phyloP scores from a whole-genome alignment of 1,140 invertebrate species.

The Sycophaga agraensis region DNA sequence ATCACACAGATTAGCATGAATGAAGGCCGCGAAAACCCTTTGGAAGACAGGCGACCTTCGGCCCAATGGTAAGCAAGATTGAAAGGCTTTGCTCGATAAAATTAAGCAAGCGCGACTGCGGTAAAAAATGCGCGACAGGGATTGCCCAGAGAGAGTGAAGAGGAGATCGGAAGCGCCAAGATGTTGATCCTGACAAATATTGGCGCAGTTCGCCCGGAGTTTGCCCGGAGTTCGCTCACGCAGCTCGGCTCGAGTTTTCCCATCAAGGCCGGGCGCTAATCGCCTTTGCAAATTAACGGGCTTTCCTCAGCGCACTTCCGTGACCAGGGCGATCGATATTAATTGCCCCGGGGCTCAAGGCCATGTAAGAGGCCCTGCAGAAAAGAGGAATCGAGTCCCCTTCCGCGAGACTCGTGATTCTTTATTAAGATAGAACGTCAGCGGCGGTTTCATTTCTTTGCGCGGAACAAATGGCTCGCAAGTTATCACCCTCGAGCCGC shows the following conservation, averaged over 20 bases:
- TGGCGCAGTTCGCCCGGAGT: background rate
- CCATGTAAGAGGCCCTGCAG: background rate
- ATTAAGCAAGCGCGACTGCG: too few species aligned
- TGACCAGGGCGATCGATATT: slow-evolving; percentile 35
- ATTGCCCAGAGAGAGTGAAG: too few species aligned
- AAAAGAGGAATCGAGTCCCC: too few species aligned
- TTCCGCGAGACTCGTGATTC: slow-evolving; percentile 41
- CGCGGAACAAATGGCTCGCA: slow-evolving; percentile 55
- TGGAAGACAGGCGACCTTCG: too few species aligned
- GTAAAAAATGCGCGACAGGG: too few species aligned
- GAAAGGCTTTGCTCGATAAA: too few species aligned
- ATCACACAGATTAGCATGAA: too few species aligned
- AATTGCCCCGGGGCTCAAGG: slow-evolving; percentile 42
- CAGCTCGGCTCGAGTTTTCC: too few species aligned
- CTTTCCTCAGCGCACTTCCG: background rate
- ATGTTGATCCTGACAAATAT: slow-evolving; percentile 9
- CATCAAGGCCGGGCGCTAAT: slow-evolving; percentile 3
- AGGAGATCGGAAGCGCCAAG: background rate
- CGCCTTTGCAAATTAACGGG: slow-evolving; percentile 22
- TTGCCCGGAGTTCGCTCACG: too few species aligned
- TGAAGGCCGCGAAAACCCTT: too few species aligned
- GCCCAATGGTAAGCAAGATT: too few species aligned
- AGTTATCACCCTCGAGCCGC: slow-evolving; percentile 58
- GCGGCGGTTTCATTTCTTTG: slow-evolving; percentile 50
- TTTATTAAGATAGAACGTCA: slow-evolving; percentile 55